Evolutionary conservation across 2,888 invertebrate species (phyloP), one percentile per base, ranked within the genome.

Genomic region (Lithosia quadra): DNA sequence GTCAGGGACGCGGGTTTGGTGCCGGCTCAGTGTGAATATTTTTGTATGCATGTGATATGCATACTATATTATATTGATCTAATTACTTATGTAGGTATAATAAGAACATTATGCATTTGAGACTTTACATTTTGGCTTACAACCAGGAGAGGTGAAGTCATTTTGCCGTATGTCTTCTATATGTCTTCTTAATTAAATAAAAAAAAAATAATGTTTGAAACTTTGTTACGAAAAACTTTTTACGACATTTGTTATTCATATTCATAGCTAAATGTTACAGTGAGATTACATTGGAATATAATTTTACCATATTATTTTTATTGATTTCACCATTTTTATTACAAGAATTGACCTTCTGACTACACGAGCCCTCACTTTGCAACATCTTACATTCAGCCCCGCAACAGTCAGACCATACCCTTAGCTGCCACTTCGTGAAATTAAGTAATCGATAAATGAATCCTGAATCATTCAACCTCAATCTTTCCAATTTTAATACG

Each of bases 401-500:
- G n/a, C 5, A 28, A 28, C 28, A 28, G 28, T 28, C 28, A 28
- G 28, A 4, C 2, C 5, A n/a, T 49, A n/a, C 49, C 18, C 8
- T 18, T 49, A 49, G 49, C n/a, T n/a, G 49, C 49, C 49, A n/a
- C 49, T 49, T 49, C n/a, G 49, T 49, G 49, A 49, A 49, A 49
- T 56, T 56, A 24, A 24, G 55, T 11, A 56, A 22, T 56, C 55
- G 55, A 24, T 56, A 13, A 34, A 22, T 9, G 9, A 24, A 64
- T 24, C 5, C 8, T 24, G 22, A 39, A 55, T 24, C 24, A 61
- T 21, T 21, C 61, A 56, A 56, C 4, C 9, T 24, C 11, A 56
- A 58, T 62, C 28, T 21, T 61, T 39, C 10, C 13, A 55, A 53
- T 60, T 59, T 55, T 58, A 67, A 56, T 43, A 56, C 43, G 60